A percentile compares a stretch with the other conserved stretches of the same genome.
phyloP scores from a whole-genome alignment of 2,113 vertebrate genomes.

The Hyperopisus bebe region DNA sequence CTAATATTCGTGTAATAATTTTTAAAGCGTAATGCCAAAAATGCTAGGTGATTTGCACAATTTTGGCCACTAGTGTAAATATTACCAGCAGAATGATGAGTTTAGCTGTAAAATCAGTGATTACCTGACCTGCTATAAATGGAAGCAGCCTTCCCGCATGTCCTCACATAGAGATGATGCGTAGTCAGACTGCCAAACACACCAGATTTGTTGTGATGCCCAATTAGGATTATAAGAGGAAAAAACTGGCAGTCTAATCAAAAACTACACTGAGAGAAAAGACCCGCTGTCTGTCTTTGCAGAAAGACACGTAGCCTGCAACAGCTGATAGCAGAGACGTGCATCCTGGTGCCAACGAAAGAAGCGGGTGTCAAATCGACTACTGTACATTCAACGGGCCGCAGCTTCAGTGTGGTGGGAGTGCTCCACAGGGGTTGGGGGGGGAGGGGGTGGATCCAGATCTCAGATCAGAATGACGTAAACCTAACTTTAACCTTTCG shows the following conservation, averaged over 20 bases:
- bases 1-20: neutral
- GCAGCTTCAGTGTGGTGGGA: neutral
- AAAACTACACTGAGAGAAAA: neutral
- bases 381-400: neutral
- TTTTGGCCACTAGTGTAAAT: neutral
- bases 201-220: neutral
- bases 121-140: neutral
- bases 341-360: neutral
- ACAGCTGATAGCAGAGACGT: neutral
- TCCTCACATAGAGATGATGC: neutral
- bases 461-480: neutral
- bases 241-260: neutral
- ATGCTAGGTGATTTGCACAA: neutral
- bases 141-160: neutral
- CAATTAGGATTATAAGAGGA: neutral
- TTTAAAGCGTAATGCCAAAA: neutral
- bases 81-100: neutral
- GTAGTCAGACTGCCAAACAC: neutral
- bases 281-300: neutral
- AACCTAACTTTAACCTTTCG: neutral
- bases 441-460: neutral
- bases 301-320: neutral
- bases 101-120: neutral
- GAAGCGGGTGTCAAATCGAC: neutral
- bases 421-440: neutral